Percentiles rank a stretch among this genome's conserved stretches.
These are phyloP conservation scores for Phylloscopus trochiloides DNA, from an alignment of 2,113 vertebrate species.

Conservation along the genomic window DNA sequence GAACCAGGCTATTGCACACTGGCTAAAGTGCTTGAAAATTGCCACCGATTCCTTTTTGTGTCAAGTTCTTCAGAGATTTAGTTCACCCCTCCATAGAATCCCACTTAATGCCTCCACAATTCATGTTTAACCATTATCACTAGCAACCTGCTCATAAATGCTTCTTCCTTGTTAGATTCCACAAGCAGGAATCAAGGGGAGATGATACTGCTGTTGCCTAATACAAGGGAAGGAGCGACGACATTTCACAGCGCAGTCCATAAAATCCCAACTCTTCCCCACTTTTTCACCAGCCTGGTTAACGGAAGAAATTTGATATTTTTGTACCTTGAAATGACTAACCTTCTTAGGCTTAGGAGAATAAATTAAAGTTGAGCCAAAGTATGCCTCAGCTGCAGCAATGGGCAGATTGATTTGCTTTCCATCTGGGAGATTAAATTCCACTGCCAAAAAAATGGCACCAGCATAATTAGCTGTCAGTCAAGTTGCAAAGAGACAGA, in stretches of 20 bases:
- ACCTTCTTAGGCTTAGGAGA: slow-evolving; percentile 85
- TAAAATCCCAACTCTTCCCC: slow-evolving; percentile 45
- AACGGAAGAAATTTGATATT: slow-evolving; percentile 79
- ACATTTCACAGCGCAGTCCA: background rate
- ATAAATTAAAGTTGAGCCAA: slow-evolving; percentile 89
- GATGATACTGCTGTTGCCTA: slow-evolving; percentile 27
- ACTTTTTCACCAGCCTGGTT: slow-evolving; percentile 67
- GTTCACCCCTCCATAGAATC: slow-evolving; percentile 39
- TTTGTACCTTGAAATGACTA: slow-evolving; percentile 81
- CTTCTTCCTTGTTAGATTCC: slow-evolving; percentile 20
- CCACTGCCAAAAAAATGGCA: slow-evolving; percentile 77
- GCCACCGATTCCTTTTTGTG: slow-evolving; percentile 49
- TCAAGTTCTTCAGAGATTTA: slow-evolving; percentile 46
- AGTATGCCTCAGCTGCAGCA: slow-evolving; percentile 83
- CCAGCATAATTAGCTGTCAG: slow-evolving; percentile 85
- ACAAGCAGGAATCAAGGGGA: slow-evolving; percentile 42
- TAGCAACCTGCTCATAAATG: background rate
- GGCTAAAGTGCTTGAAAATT: slow-evolving; percentile 62
- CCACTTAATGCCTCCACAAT: slow-evolving; percentile 57
- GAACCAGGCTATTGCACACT: slow-evolving; percentile 21
- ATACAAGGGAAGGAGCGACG: background rate
- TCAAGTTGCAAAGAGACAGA: slow-evolving; percentile 69
- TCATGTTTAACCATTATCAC: slow-evolving; percentile 72
- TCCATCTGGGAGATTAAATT: slow-evolving; percentile 92
- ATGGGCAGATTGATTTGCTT: slow-evolving; percentile 90